Evolutionary conservation across 2,797 vertebrate species (phyloP).

Genomic region (Hafferia zeledoni): DNA sequence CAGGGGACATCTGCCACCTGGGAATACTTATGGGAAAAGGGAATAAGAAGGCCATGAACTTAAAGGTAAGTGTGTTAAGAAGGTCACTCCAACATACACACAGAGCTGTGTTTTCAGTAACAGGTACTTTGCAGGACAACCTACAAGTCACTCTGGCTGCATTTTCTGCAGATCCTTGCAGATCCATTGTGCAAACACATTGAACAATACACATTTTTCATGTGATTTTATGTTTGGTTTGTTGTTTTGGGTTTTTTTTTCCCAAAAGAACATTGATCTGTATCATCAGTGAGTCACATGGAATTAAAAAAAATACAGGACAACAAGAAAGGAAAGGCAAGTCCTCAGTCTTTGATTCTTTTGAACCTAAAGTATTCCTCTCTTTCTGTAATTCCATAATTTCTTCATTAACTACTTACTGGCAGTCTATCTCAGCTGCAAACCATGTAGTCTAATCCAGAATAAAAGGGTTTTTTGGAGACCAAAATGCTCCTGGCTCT

Average conservation of each 20-base stretch:
- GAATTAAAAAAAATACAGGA: neutral
- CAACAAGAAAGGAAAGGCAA: neutral
- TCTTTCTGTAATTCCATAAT: neutral
- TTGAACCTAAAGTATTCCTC: neutral
- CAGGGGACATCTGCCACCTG: conserved; percentile 52
- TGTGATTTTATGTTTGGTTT: neutral
- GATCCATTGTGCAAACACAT: neutral
- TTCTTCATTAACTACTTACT: neutral
- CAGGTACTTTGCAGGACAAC: neutral
- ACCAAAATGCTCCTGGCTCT: neutral
- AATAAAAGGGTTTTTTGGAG: neutral
- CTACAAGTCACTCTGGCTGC: neutral
- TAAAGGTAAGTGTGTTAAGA: conserved; percentile 56
- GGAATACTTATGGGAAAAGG: conserved; percentile 49
- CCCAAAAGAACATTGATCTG: neutral
- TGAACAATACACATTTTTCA: neutral
- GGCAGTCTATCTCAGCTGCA: neutral
- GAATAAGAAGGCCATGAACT: neutral
- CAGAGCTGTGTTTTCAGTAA: neutral
- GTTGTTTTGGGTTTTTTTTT: too few species aligned
- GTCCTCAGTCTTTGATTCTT: neutral
- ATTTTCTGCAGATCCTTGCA: neutral
- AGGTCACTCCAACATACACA: neutral
- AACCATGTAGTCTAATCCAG: neutral
- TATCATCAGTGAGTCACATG: neutral